phyloP scores from a whole-genome alignment of 2,797 vertebrate genomes.

The Muscicapa comitata region DNA sequence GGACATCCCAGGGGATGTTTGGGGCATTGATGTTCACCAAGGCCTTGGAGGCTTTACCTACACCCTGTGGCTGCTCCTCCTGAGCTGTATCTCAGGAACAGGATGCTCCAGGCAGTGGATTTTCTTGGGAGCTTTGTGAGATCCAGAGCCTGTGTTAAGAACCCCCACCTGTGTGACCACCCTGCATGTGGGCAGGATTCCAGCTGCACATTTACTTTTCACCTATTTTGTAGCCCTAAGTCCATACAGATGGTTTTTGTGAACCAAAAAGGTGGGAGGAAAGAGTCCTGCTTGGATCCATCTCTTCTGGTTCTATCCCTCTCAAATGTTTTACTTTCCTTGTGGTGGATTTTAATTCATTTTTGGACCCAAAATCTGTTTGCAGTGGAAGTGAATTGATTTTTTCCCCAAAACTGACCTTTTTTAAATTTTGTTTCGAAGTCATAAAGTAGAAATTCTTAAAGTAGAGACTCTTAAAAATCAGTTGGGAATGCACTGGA shows the following conservation, averaged over 20 bases:
- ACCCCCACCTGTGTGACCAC: too few relatives aligned
- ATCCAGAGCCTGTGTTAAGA: background rate
- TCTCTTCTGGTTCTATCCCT: background rate
- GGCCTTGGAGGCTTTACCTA: background rate
- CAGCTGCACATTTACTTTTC: background rate
- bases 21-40: background rate
- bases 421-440: background rate
- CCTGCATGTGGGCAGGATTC: background rate
- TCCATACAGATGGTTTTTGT: background rate
- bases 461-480: background rate
- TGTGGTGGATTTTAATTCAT: background rate
- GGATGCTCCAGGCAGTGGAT: background rate
- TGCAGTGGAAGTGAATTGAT: background rate
- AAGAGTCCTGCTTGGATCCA: background rate
- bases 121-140: background rate
- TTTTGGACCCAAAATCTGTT: background rate
- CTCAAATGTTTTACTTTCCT: background rate
- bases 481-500: background rate
- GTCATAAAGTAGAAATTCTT: background rate
- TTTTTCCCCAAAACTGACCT: background rate
- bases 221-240: background rate
- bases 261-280: background rate
- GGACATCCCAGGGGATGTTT: background rate
- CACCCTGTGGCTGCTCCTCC: background rate
- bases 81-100: background rate